Percentiles rank a stretch among this genome's conserved stretches.
phyloP scores from a whole-genome alignment of 2,113 vertebrate species.

The Solea senegalensis region DNA sequence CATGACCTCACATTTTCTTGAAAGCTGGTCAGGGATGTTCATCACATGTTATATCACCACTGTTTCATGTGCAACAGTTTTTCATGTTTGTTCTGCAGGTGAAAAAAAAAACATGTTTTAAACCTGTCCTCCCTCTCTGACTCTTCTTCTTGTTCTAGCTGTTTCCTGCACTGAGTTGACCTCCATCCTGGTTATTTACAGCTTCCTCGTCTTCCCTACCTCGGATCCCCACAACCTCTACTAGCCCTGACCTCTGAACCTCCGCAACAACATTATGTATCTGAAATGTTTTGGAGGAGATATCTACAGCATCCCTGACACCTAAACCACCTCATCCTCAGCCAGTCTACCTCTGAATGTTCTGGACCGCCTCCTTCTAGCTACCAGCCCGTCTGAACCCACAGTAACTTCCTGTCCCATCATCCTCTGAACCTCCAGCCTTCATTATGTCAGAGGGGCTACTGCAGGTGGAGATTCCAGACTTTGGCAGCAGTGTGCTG shows the following conservation, averaged over 20 bases:
- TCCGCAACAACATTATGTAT: constrained; percentile 41
- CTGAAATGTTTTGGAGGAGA: constrained; percentile 21
- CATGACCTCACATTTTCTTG: too few relatives aligned
- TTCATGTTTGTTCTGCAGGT: too few relatives aligned
- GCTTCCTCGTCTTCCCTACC: neutral
- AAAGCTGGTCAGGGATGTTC: too few relatives aligned
- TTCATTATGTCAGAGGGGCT: constrained; percentile 65
- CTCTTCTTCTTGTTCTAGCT: constrained; percentile 11
- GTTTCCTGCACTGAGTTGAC: neutral
- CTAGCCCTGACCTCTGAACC: constrained; percentile 29
- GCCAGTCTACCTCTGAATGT: constrained; percentile 1
- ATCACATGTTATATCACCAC: too few relatives aligned
- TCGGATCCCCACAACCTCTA: neutral
- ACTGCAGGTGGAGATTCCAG: constrained; percentile 93
- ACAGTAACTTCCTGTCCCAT: neutral
- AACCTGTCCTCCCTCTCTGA: neutral
- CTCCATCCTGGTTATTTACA: constrained; percentile 21
- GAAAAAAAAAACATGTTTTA: too few relatives aligned
- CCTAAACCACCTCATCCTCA: constrained; percentile 16
- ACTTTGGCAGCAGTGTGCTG: constrained; percentile 94
- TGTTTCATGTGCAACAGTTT: too few relatives aligned
- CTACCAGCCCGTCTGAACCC: neutral
- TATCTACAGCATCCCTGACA: constrained; percentile 46
- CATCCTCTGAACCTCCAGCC: neutral
- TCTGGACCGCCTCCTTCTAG: neutral